These are phyloP conservation scores for Amphipyra berbera DNA, from an alignment of 2,888 invertebrate species.

Conservation along the genomic window DNA sequence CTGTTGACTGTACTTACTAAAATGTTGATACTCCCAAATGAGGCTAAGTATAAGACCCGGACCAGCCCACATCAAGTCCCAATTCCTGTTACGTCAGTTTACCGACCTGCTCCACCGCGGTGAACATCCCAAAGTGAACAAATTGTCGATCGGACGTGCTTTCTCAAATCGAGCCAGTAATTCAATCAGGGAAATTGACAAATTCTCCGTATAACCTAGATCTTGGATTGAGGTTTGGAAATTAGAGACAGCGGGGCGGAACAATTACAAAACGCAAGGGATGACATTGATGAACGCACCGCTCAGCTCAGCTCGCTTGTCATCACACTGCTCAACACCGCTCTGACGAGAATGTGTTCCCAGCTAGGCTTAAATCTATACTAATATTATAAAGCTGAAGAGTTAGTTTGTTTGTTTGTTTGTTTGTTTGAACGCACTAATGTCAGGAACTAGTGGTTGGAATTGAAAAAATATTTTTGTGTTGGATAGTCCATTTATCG, in stretches of 20 bases:
- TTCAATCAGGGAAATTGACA: slow-evolving; percentile 31
- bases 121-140: slow-evolving; percentile 8
- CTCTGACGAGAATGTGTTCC: too few species aligned
- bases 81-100: background rate
- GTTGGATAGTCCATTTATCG: too few species aligned
- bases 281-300: slow-evolving; percentile 4
- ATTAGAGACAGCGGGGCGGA: slow-evolving; percentile 8
- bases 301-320: slow-evolving; percentile 6
- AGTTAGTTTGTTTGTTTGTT: too few species aligned
- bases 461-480: too few species aligned
- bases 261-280: slow-evolving; percentile 3
- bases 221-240: slow-evolving; percentile 7
- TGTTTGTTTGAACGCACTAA: too few species aligned
- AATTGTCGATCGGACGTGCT: slow-evolving; percentile 16
- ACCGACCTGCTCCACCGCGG: background rate
- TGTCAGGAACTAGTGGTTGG: too few species aligned
- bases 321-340: too few species aligned
- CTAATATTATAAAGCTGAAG: too few species aligned
- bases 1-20: background rate
- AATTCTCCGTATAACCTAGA: slow-evolving; percentile 17
- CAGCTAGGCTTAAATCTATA: too few species aligned
- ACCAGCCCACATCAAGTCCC: background rate
- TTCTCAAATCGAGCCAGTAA: slow-evolving; percentile 20
- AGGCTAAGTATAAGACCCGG: background rate
- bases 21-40: background rate